Evolutionary conservation across 1,140 invertebrate species (phyloP).

Genomic region (Drusus annulatus): DNA sequence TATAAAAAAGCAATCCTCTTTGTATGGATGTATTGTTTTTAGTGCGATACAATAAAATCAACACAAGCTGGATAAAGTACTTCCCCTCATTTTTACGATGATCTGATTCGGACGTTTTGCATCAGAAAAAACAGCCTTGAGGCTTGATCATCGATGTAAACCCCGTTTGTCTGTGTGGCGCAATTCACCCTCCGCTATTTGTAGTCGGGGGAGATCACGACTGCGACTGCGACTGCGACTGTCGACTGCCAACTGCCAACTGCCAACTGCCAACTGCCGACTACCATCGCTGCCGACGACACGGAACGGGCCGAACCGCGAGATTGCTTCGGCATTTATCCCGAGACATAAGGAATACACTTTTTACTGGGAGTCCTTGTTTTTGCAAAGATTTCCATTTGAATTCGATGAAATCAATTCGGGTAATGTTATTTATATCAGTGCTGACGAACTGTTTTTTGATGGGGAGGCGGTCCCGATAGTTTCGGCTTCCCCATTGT

Average conservation of each 20-base stretch:
- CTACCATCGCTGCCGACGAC: constrained; percentile 30
- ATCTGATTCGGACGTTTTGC: constrained; percentile 11
- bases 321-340: constrained; percentile 47
- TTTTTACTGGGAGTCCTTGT: constrained; percentile 40
- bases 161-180: not conserved
- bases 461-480: constrained; percentile 38
- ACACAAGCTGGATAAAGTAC: not conserved
- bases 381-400: constrained; percentile 47
- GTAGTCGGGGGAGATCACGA: constrained; percentile 33
- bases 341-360: constrained; percentile 41
- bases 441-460: constrained; percentile 59
- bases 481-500: constrained; percentile 11
- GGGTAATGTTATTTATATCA: constrained; percentile 55
- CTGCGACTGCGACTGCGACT: too few relatives aligned
- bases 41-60: constrained; percentile 1
- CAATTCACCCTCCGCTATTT: constrained; percentile 44
- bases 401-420: constrained; percentile 53
- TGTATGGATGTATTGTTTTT: not conserved
- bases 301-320: constrained; percentile 56
- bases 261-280: too few relatives aligned
- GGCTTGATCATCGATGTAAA: constrained; percentile 5
- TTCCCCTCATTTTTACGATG: constrained; percentile 10
- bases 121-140: constrained; percentile 5
- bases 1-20: too few relatives aligned
- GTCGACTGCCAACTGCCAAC: too few relatives aligned